These are phyloP conservation scores for Seriola aureovittata DNA, from an alignment of 2,113 vertebrate species.

Conservation along the genomic window DNA sequence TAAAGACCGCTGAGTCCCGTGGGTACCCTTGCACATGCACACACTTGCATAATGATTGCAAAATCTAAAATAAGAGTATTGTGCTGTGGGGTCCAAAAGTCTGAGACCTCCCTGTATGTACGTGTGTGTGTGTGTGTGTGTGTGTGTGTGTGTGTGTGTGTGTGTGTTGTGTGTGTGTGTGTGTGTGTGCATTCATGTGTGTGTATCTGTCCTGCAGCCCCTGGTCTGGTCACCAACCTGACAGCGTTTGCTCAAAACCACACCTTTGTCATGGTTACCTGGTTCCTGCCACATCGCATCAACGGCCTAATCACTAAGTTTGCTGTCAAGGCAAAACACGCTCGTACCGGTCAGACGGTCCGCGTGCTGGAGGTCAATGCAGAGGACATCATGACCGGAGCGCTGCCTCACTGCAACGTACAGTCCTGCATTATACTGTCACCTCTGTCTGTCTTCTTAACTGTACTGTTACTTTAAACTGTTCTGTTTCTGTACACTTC, in stretches of 20 bases:
- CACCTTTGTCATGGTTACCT: slow-evolving; percentile 91
- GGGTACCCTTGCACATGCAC: slow-evolving; percentile 68
- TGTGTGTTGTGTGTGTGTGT: slow-evolving; percentile 67
- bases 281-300: slow-evolving; percentile 94
- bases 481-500: background rate
- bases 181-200: slow-evolving; percentile 43
- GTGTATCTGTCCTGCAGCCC: slow-evolving; percentile 85
- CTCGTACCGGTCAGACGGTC: slow-evolving; percentile 89
- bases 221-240: slow-evolving; percentile 95
- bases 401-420: slow-evolving; percentile 95
- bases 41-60: background rate
- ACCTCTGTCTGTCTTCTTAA: background rate
- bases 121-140: slow-evolving; percentile 41
- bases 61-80: background rate
- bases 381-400: slow-evolving; percentile 91
- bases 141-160: slow-evolving; percentile 59
- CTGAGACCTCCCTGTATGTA: no score
- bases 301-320: slow-evolving; percentile 98
- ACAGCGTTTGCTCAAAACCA: slow-evolving; percentile 92
- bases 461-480: slow-evolving; percentile 1
- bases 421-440: slow-evolving; percentile 42
- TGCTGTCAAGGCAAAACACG: slow-evolving; percentile 94
- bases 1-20: slow-evolving; percentile 97
- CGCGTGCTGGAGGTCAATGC: slow-evolving; percentile 91
- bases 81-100: background rate